Evolutionary conservation across 2,113 vertebrate species (phyloP).

Genomic region (Nasalis larvatus): DNA sequence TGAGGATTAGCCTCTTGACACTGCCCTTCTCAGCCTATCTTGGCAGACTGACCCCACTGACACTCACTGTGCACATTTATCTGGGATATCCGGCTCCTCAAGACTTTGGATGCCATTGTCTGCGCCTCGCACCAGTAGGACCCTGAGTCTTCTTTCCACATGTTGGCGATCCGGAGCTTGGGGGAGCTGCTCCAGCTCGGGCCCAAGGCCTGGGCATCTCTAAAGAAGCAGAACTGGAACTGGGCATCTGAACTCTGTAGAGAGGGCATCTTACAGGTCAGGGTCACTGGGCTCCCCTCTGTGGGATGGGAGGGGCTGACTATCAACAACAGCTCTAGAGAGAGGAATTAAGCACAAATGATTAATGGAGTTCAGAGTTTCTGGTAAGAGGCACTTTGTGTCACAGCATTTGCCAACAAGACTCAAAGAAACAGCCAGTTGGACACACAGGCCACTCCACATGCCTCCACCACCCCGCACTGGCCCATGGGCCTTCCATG

Average conservation of each 20-base stretch:
- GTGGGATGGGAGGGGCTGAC: background rate
- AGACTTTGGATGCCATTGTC: accelerated
- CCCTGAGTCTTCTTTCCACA: background rate
- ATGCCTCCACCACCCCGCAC: too few species aligned
- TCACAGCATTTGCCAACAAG: background rate
- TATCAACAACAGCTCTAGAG: slow-evolving; percentile 31
- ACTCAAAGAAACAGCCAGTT: background rate
- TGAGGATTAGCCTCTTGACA: too few species aligned
- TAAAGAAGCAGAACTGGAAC: slow-evolving; percentile 49
- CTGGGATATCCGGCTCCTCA: accelerated
- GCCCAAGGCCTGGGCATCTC: accelerated
- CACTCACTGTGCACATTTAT: slow-evolving; percentile 54
- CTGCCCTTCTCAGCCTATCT: accelerated
- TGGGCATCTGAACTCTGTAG: accelerated
- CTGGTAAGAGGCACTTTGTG: background rate
- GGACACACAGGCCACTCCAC: background rate
- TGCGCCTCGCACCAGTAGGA: slow-evolving; percentile 25
- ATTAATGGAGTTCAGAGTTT: background rate
- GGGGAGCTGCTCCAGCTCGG: background rate
- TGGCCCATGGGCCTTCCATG: background rate
- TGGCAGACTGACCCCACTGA: too few species aligned
- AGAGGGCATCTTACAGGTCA: background rate
- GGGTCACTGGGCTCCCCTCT: slow-evolving; percentile 40
- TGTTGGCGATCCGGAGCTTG: background rate
- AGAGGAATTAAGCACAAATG: background rate